phyloP scores from a whole-genome alignment of 2,888 invertebrate species.

The Meganola albula region DNA sequence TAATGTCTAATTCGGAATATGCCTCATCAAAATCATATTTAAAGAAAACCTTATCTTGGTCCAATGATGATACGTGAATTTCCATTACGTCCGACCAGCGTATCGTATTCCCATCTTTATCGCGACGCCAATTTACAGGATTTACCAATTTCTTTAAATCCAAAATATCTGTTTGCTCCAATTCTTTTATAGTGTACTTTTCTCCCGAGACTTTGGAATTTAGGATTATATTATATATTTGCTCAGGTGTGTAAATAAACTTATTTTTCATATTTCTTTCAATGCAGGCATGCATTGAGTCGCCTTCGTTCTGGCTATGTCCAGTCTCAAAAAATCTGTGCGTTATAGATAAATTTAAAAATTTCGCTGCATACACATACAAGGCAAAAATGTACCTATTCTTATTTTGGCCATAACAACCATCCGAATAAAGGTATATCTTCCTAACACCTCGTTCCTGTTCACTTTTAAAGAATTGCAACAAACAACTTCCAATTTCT shows the following conservation, averaged over 20 bases:
- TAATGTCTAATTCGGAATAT: conserved; percentile 8
- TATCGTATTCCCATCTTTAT: conserved; percentile 6
- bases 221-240: conserved; percentile 9
- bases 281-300: conserved; percentile 17
- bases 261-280: conserved; percentile 8
- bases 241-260: conserved; percentile 13
- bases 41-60: conserved; percentile 6
- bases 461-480: conserved; percentile 3
- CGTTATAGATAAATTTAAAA: conserved; percentile 8
- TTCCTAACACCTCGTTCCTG: conserved; percentile 2
- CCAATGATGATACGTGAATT: conserved; percentile 2
- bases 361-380: conserved; percentile 4
- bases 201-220: conserved; percentile 8
- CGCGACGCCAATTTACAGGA: conserved; percentile 7
- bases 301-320: conserved; percentile 14
- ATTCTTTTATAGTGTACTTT: conserved; percentile 3
- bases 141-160: conserved; percentile 8
- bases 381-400: conserved; percentile 9
- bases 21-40: conserved; percentile 9
- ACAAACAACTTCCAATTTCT: conserved; percentile 19
- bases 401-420: conserved; percentile 12
- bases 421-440: conserved; percentile 11
- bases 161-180: conserved; percentile 6
- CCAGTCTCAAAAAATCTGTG: conserved; percentile 15
- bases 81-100: conserved; percentile 6